A percentile compares a stretch with the other conserved stretches of the same genome.
phyloP scores from a whole-genome alignment of 1,140 invertebrate species.

The Kradibia gibbosae region DNA sequence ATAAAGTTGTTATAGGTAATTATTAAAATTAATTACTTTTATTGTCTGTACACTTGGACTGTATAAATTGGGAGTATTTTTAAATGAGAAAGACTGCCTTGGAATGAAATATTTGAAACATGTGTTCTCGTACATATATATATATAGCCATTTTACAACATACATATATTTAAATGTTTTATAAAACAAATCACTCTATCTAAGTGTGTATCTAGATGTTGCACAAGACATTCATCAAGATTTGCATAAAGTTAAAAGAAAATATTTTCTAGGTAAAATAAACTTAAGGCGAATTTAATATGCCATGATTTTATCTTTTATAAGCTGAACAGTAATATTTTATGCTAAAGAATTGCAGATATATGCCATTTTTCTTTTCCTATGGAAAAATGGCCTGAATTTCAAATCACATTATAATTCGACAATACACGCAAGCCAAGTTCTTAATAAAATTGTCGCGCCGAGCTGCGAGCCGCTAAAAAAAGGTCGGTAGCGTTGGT shows the following conservation, averaged over 20 bases:
- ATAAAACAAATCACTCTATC: not conserved
- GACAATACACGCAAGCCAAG: conserved; percentile 51
- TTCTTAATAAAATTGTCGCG: conserved; percentile 66
- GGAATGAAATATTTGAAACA: not conserved
- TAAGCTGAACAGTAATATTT: not conserved
- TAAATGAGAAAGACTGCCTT: not conserved
- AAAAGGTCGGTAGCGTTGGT: conserved; percentile 8
- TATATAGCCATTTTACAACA: not conserved
- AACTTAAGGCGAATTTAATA: not conserved
- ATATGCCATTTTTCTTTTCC: not conserved
- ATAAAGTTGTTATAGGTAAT: too few species aligned
- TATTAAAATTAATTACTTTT: too few species aligned
- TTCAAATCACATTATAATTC: not conserved
- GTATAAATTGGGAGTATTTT: not conserved
- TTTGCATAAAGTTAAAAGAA: not conserved
- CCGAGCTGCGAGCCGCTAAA: conserved; percentile 12
- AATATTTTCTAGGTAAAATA: not conserved
- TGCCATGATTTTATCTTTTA: not conserved
- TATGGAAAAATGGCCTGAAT: not conserved
- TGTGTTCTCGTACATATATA: not conserved
- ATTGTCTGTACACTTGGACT: too few species aligned
- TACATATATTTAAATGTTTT: not conserved
- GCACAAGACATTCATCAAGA: not conserved
- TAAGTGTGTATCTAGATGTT: not conserved
- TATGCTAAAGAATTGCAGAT: not conserved